Evolutionary conservation across 2,113 vertebrate species (phyloP).

Genomic region (Boulengeromyrus knoepffleri): DNA sequence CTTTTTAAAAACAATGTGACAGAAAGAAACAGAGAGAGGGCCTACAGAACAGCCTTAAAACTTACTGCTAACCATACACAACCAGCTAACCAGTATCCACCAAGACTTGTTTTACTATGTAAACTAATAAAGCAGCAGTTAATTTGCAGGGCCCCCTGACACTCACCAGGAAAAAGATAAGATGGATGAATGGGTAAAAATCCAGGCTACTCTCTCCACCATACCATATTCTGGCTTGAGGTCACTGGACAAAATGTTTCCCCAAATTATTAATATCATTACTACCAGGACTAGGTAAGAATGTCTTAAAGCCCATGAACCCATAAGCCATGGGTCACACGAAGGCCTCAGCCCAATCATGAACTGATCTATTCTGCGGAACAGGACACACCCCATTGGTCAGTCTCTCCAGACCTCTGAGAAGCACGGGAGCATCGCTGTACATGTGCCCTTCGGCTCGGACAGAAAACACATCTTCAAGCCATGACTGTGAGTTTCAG

Average conservation of each 20-base stretch:
- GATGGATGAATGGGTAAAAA: not conserved
- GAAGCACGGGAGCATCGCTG: not conserved
- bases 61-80: not conserved
- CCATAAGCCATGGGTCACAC: not conserved
- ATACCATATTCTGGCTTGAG: not conserved
- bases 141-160: not conserved
- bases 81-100: not conserved
- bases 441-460: not conserved
- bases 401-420: not conserved
- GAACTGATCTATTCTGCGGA: not conserved
- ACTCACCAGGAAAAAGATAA: not conserved
- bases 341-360: not conserved
- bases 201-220: not conserved
- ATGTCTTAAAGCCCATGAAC: not conserved
- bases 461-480: not conserved
- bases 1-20: not conserved
- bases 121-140: not conserved
- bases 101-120: not conserved
- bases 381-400: not conserved
- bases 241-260: not conserved
- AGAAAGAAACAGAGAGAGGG: not conserved
- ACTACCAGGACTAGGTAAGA: not conserved
- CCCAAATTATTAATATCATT: not conserved
- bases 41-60: not conserved
- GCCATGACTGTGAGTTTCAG: not conserved